Evolutionary conservation across 2,113 vertebrate species (phyloP).

Genomic region (Cinclus cinclus): DNA sequence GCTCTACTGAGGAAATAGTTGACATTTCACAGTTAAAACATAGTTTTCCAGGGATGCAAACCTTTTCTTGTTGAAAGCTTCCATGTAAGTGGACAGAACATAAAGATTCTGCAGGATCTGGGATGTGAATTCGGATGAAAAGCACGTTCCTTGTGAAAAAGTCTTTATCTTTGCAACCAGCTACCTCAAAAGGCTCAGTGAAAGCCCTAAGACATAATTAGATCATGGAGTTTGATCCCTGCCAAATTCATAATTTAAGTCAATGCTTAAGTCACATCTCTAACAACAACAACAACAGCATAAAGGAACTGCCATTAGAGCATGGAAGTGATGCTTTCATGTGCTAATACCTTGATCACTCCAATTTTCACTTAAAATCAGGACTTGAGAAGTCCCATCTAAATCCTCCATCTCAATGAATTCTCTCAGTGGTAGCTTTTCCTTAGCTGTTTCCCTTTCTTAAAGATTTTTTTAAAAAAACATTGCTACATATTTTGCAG

Average conservation of each 20-base stretch:
- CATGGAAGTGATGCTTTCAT: conserved; percentile 41
- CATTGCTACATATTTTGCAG: neutral
- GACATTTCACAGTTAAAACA: neutral
- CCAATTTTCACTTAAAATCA: conserved; percentile 19
- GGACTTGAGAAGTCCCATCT: neutral
- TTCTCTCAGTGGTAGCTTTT: neutral
- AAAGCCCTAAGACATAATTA: conserved; percentile 59
- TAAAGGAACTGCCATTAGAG: conserved; percentile 56
- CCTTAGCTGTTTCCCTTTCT: neutral
- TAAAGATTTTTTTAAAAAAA: neutral
- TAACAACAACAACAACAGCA: conserved; percentile 56
- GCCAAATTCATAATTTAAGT: conserved; percentile 64
- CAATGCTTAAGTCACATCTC: conserved; percentile 48
- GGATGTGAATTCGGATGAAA: neutral
- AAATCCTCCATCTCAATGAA: neutral
- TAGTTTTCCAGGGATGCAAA: neutral
- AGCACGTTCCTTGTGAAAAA: neutral
- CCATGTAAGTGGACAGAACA: neutral
- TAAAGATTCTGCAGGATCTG: neutral
- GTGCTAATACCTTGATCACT: conserved; percentile 57
- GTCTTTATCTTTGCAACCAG: conserved; percentile 22
- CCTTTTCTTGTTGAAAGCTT: neutral
- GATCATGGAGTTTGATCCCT: conserved; percentile 64
- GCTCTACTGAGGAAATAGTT: neutral
- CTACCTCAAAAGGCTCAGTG: conserved; percentile 37